A percentile compares a stretch with the other conserved stretches of the same genome.
Conservation (phyloP, 2,797 vertebrate genomes). For the Periparus ater region DNA sequence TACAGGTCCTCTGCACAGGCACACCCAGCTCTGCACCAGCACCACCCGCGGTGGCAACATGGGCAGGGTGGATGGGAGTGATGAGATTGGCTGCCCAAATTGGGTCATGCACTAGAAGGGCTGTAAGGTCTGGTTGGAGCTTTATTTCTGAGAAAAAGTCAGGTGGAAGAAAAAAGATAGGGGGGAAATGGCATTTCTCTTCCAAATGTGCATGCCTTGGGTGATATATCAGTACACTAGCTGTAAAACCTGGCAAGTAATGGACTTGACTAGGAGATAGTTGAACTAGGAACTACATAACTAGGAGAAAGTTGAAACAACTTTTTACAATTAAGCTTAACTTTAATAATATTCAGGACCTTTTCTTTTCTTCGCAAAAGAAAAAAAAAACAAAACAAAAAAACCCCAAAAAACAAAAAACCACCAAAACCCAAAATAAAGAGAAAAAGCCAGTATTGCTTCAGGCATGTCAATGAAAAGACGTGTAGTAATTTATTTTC, state of each 20-base stretch:
- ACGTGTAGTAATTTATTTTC: background rate
- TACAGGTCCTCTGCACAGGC: rapidly evolving
- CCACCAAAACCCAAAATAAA: too few relatives aligned
- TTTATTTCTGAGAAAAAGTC: background rate
- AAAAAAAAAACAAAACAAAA: background rate
- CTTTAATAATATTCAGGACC: background rate
- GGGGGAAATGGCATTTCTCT: rapidly evolving
- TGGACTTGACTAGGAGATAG: background rate
- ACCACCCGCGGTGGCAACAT: too few relatives aligned
- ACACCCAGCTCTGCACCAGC: background rate
- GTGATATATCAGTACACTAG: background rate
- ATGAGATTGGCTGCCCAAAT: background rate
- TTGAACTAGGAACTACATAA: background rate
- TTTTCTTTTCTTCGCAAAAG: background rate
- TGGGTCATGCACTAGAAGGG: rapidly evolving
- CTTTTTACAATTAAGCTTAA: background rate
- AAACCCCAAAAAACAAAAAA: too few relatives aligned
- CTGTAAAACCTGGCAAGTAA: background rate
- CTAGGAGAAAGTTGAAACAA: background rate
- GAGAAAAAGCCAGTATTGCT: background rate
- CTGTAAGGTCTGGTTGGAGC: background rate
- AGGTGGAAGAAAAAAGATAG: background rate
- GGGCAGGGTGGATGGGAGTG: background rate
- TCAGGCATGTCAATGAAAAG: background rate
- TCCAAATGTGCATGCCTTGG: background rate